phyloP scores from a whole-genome alignment of 2,888 invertebrate species.

The Lycophotia porphyrea region DNA sequence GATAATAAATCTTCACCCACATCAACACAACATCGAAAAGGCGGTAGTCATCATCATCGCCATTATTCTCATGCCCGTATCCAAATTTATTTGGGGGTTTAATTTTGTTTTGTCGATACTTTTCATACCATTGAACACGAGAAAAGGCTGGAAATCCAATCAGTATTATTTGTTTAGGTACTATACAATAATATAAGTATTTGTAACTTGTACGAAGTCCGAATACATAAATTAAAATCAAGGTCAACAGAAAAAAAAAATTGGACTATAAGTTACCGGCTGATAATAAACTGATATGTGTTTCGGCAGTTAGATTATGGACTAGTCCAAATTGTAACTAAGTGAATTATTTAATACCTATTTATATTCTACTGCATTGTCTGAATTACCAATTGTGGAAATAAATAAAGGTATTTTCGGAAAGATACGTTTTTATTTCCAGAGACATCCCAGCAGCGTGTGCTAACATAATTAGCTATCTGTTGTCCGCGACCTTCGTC shows the following conservation, averaged over 20 bases:
- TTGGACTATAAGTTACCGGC: slow-evolving; percentile 18
- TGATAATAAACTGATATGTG: slow-evolving; percentile 45
- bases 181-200: neutral
- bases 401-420: neutral
- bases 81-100: neutral
- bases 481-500: no score
- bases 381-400: slow-evolving; percentile 3
- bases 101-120: neutral
- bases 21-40: neutral
- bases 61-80: neutral
- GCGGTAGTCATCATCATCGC: neutral
- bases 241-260: slow-evolving; percentile 34
- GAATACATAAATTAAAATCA: slow-evolving; percentile 37
- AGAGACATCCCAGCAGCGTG: neutral
- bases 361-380: neutral
- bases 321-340: slow-evolving; percentile 14
- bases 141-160: neutral
- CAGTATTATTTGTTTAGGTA: neutral
- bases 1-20: neutral
- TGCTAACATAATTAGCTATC: no score
- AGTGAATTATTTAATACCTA: neutral
- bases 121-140: neutral
- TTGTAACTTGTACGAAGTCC: slow-evolving; percentile 23
- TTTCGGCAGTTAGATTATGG: slow-evolving; percentile 39
- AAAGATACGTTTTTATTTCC: neutral